These are phyloP conservation scores for Ferdinandea cuprea DNA, from an alignment of 2,888 invertebrate genomes.

Conservation along the genomic window DNA sequence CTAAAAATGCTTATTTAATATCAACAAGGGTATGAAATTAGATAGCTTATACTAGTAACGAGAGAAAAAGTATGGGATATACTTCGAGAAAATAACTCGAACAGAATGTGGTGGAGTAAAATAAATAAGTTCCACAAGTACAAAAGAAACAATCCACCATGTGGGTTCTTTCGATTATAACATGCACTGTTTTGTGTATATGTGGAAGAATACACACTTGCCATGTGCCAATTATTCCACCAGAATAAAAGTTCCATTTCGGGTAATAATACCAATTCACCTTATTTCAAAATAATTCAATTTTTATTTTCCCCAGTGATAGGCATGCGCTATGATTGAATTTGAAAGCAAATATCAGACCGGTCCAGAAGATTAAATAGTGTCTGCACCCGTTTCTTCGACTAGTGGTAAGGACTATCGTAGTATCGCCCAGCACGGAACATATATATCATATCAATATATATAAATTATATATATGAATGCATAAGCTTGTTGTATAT, in stretches of 20 bases:
- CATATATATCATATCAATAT: background rate
- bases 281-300: slow-evolving; percentile 71
- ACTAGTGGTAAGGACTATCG: slow-evolving; percentile 52
- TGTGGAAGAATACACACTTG: slow-evolving; percentile 71
- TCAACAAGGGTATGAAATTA: slow-evolving; percentile 72
- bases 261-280: slow-evolving; percentile 64
- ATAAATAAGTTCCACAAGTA: slow-evolving; percentile 68
- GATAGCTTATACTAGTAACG: slow-evolving; percentile 68
- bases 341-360: slow-evolving; percentile 67
- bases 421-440: slow-evolving; percentile 15
- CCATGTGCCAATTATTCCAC: slow-evolving; percentile 74
- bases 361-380: slow-evolving; percentile 62
- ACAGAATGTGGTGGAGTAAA: slow-evolving; percentile 69
- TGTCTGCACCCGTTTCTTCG: slow-evolving; percentile 62
- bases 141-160: slow-evolving; percentile 75
- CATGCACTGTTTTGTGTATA: slow-evolving; percentile 54
- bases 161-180: slow-evolving; percentile 65
- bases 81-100: slow-evolving; percentile 60
- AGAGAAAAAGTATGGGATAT: slow-evolving; percentile 66
- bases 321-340: slow-evolving; percentile 68
- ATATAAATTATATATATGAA: slow-evolving; percentile 16
- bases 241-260: slow-evolving; percentile 63
- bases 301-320: slow-evolving; percentile 56
- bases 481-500: slow-evolving; percentile 36
- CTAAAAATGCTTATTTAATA: slow-evolving; percentile 73